Conservation (phyloP, 2,888 invertebrate species). For the Tipula lateralis region DNA sequence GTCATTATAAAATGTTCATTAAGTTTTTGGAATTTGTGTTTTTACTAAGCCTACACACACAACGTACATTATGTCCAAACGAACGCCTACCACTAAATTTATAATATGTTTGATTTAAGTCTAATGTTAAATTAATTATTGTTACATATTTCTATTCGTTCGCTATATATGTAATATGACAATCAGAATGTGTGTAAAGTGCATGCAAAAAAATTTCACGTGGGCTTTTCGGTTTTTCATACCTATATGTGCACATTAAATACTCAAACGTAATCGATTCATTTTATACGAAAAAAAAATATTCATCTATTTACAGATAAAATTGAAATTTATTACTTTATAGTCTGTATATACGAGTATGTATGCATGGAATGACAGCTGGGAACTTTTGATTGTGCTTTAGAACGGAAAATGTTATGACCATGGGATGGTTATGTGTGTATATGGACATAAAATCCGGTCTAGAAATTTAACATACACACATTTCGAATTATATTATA, state of each 20-base stretch:
- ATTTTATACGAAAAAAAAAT: not conserved
- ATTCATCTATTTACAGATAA: not conserved
- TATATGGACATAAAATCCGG: not conserved
- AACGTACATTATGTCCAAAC: not conserved
- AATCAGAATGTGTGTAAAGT: slow-evolving; percentile 13
- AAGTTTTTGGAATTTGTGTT: not conserved
- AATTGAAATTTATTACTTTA: not conserved
- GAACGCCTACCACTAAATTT: not conserved
- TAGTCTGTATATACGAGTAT: not conserved
- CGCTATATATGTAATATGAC: not conserved
- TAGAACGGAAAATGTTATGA: slow-evolving; percentile 4
- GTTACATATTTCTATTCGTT: not conserved
- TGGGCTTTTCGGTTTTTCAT: not conserved
- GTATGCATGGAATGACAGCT: not conserved
- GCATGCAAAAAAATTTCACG: not conserved
- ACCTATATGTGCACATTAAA: not conserved
- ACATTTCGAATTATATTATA: not conserved
- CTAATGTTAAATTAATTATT: not conserved
- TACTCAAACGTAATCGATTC: not conserved
- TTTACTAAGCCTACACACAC: not conserved
- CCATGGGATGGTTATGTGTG: not conserved
- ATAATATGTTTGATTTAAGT: not conserved
- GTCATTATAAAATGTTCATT: not conserved
- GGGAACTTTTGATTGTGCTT: not conserved
- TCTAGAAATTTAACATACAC: not conserved